A percentile compares a stretch with the other conserved stretches of the same genome.
Evolutionary conservation across 92 coral and sea anemone species (phyloP).

Genomic region (Nematostella vectensis): DNA sequence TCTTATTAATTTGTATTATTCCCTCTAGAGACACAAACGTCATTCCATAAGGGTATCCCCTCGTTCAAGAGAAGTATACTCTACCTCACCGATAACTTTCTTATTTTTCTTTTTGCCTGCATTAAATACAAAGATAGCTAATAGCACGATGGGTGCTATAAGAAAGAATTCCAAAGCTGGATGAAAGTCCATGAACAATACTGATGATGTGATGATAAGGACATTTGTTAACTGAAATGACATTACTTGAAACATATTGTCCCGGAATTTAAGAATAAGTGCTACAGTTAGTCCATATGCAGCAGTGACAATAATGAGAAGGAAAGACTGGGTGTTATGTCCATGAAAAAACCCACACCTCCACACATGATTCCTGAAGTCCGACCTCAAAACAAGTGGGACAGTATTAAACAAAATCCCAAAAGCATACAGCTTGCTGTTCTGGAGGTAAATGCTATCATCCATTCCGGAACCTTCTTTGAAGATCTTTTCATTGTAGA

Average conservation of each 20-base stretch:
- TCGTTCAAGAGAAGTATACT: too few species aligned
- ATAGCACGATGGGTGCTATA: constrained; percentile 43
- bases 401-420: constrained; percentile 49
- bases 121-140: constrained; percentile 52
- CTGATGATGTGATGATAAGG: constrained; percentile 52
- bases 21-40: too few species aligned
- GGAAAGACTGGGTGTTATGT: constrained; percentile 42
- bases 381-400: constrained; percentile 35
- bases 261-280: constrained; percentile 54
- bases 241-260: constrained; percentile 76
- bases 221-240: constrained; percentile 63
- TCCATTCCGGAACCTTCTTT: constrained; percentile 64
- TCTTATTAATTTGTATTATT: too few species aligned
- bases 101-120: constrained; percentile 16
- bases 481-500: constrained; percentile 69
- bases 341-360: constrained; percentile 55
- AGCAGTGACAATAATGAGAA: constrained; percentile 49
- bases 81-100: too few species aligned
- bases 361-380: constrained; percentile 34
- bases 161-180: constrained; percentile 55
- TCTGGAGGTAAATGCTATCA: constrained; percentile 53
- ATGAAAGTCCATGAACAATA: constrained; percentile 51
- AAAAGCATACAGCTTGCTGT: constrained; percentile 53
- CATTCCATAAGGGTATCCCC: too few species aligned
- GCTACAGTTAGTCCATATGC: constrained; percentile 58